phyloP scores from a whole-genome alignment of 1,140 invertebrate genomes.

The Drosophila arizonae region DNA sequence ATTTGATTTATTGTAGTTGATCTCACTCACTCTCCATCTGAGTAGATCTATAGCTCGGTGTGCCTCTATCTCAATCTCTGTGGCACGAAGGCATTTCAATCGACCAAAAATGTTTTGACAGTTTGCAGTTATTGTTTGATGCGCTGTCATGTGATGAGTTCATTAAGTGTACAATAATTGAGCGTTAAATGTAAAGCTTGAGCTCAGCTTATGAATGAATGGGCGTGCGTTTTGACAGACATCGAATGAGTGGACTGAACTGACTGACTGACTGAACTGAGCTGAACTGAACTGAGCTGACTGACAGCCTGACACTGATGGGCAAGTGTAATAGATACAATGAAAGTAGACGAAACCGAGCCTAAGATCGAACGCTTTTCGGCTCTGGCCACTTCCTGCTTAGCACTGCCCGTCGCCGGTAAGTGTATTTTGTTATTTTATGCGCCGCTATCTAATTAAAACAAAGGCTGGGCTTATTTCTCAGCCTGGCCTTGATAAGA shows the following conservation, averaged over 20 bases:
- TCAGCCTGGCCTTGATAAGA: slow-evolving; percentile 61
- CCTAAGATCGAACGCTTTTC: slow-evolving; percentile 42
- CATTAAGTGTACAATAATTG: slow-evolving; percentile 79
- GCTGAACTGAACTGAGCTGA: slow-evolving; percentile 23
- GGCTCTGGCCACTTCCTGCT: slow-evolving; percentile 63
- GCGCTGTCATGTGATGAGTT: slow-evolving; percentile 78
- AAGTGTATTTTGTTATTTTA: slow-evolving; percentile 65
- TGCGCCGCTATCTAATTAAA: slow-evolving; percentile 73
- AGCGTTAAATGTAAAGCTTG: slow-evolving; percentile 65
- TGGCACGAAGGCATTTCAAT: slow-evolving; percentile 26
- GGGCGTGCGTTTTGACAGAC: slow-evolving; percentile 73
- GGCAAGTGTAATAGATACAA: slow-evolving; percentile 71
- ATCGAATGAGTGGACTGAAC: slow-evolving; percentile 9
- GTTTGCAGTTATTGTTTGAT: slow-evolving; percentile 80
- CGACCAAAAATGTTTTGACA: slow-evolving; percentile 70
- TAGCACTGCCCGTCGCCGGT: slow-evolving; percentile 15
- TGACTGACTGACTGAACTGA: slow-evolving; percentile 41
- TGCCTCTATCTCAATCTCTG: too few relatives aligned
- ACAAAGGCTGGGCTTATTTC: slow-evolving; percentile 59
- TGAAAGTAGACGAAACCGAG: slow-evolving; percentile 60
- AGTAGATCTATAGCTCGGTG: background rate
- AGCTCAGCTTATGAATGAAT: slow-evolving; percentile 66
- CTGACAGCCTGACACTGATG: slow-evolving; percentile 67
- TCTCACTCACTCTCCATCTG: background rate
- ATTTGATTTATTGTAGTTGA: slow-evolving; percentile 56